Evolutionary conservation across 2,797 vertebrate genomes (phyloP).

Genomic region (Discoglossus pictus): DNA sequence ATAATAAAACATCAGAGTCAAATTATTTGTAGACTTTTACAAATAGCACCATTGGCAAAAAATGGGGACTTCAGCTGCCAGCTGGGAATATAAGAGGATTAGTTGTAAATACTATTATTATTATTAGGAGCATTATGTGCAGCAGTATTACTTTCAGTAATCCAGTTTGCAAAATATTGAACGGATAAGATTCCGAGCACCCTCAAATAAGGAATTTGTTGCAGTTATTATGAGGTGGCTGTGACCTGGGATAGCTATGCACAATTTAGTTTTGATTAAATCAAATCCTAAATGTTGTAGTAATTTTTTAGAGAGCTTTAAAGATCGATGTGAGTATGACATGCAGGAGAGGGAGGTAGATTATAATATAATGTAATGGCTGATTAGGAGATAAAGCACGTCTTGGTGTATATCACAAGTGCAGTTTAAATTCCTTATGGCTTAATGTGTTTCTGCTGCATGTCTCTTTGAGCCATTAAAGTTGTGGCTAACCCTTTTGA

Average conservation of each 20-base stretch:
- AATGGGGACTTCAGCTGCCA: slow-evolving; percentile 6
- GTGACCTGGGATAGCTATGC: slow-evolving; percentile 38
- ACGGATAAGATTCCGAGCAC: slow-evolving; percentile 34
- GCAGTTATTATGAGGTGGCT: slow-evolving; percentile 36
- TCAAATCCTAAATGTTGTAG: slow-evolving; percentile 29
- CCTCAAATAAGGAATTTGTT: slow-evolving; percentile 42
- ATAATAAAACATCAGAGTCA: too few relatives aligned
- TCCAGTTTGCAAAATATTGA: slow-evolving; percentile 31
- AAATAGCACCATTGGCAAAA: background rate
- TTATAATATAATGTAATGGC: slow-evolving; percentile 41
- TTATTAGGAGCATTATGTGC: slow-evolving; percentile 18
- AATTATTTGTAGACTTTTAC: too few relatives aligned
- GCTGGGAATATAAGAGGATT: slow-evolving; percentile 12
- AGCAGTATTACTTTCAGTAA: slow-evolving; percentile 19
- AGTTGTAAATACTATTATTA: slow-evolving; percentile 26
- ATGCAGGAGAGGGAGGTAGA: slow-evolving; percentile 20
- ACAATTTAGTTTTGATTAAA: slow-evolving; percentile 47
- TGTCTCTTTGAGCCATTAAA: too few relatives aligned
- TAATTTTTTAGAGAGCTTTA: slow-evolving; percentile 47
- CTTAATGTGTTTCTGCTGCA: slow-evolving; percentile 37
- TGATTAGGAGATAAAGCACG: slow-evolving; percentile 33
- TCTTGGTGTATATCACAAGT: slow-evolving; percentile 20
- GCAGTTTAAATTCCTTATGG: slow-evolving; percentile 32
- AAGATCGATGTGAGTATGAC: slow-evolving; percentile 42
- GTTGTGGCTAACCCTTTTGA: too few relatives aligned